Base-by-base conservation (phyloP, 2,797 vertebrate species). In the Nannoperca obscura region DNA sequence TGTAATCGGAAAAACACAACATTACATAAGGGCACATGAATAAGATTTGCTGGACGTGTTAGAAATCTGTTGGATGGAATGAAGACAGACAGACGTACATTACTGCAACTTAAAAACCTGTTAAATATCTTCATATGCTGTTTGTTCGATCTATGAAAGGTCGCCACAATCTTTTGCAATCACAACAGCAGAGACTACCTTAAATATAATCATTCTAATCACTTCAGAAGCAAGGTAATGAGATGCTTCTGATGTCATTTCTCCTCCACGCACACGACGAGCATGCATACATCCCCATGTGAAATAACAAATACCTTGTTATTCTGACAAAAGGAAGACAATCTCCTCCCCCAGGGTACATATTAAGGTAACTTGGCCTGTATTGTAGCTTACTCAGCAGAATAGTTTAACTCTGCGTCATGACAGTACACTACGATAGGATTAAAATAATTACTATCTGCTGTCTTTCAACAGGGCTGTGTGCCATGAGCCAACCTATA, bases 151-250 rank as follows among this genome's bases (percentile, higher is more conserved):
- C 32, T 60, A 11, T 12, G 10, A 52, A 44, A 52, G 52, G 40
- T 34, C 22, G 55, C 59, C 7, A 30, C 15, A 65, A 27, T 65
- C 17, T 44, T 44, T 19, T 77, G 36, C n/a, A 61, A 61, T 76
- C 68, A 53, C 15, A 77, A n/a, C 20, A 40, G 40, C 60, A 70
- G 24, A 53, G 50, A 73, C 59, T 74, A 57, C 30, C 22, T 63
- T 17, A 50, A 49, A 84, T 63, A 44, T 81, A 82, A 84, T 85
- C 68, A 70, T 20, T 62, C 46, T 71, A 82, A 86, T 87, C 42
- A 53, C 24, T 63, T 54, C 67, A 34, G n/a, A 7, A 46, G 44
- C 19, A 71, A 68, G 53, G 44, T 60, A 76, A 79, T 67, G 53
- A 58, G 75, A 77, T 59, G 20, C 57, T 40, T 50, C 66, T 47